A percentile compares a stretch with the other conserved stretches of the same genome.
Conservation (phyloP, 1,140 invertebrate species). For the Spodoptera litura region DNA sequence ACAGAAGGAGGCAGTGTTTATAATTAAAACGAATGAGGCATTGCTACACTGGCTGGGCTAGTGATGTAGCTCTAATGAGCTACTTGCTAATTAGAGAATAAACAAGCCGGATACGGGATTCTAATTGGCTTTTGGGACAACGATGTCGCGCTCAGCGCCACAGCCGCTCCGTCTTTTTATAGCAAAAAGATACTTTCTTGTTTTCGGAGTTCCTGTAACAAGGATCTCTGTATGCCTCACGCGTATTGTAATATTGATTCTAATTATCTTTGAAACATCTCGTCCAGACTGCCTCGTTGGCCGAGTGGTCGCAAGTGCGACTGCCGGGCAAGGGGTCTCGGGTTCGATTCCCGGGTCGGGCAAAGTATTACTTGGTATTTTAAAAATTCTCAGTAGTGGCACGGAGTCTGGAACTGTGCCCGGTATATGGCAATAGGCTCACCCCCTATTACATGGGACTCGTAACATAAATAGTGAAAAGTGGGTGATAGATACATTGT, state of each 20-base stretch:
- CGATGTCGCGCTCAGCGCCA: slow-evolving; percentile 59
- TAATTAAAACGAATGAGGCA: slow-evolving; percentile 84
- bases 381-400: too few relatives aligned
- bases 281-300: too few relatives aligned
- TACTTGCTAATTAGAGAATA: slow-evolving; percentile 84
- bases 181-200: slow-evolving; percentile 50
- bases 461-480: too few relatives aligned
- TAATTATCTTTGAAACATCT: neutral
- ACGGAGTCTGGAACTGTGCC: too few relatives aligned
- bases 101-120: slow-evolving; percentile 82
- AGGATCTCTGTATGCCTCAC: slow-evolving; percentile 6
- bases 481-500: too few relatives aligned
- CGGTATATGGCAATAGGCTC: too few relatives aligned
- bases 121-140: slow-evolving; percentile 85
- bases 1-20: slow-evolving; percentile 76
- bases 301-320: too few relatives aligned
- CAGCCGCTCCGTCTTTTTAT: slow-evolving; percentile 46
- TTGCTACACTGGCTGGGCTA: slow-evolving; percentile 75
- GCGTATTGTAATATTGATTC: slow-evolving; percentile 22
- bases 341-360: too few relatives aligned
- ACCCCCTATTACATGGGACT: too few relatives aligned
- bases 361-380: too few relatives aligned
- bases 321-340: too few relatives aligned
- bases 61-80: slow-evolving; percentile 84
- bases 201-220: slow-evolving; percentile 43